These are phyloP conservation scores for Harmothoe impar DNA, from an alignment of 2,888 invertebrate genomes.

Conservation along the genomic window DNA sequence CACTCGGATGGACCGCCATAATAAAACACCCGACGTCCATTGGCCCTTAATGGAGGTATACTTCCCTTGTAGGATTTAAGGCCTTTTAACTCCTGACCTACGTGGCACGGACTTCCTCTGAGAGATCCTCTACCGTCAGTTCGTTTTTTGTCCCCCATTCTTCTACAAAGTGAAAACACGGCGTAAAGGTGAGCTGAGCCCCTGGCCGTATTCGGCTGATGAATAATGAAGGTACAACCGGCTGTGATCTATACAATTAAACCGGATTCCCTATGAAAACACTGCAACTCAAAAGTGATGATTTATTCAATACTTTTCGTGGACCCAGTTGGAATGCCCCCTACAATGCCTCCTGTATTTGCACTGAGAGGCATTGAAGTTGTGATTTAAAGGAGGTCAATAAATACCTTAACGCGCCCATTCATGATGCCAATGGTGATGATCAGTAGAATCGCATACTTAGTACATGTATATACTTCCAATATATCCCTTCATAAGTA, in stretches of 20 bases:
- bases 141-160: background rate
- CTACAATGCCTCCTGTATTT: no score
- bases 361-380: no score
- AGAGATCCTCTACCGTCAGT: background rate
- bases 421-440: no score
- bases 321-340: no score
- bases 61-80: conserved; percentile 31
- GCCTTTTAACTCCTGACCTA: conserved; percentile 42
- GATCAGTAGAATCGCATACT: no score
- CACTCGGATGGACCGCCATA: conserved; percentile 12
- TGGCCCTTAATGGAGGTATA: conserved; percentile 21
- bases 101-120: conserved; percentile 21
- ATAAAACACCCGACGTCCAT: conserved; percentile 20
- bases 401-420: no score
- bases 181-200: background rate
- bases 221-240: background rate
- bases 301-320: background rate
- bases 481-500: no score
- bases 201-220: background rate
- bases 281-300: background rate
- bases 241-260: conserved; percentile 29
- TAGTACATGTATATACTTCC: no score
- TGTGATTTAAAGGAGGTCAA: no score
- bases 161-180: background rate
- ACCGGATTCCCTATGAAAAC: background rate